Evolutionary conservation across 2,888 invertebrate species (phyloP), one percentile per base, ranked within the genome.

Genomic region (Lydus trimaculatus): DNA sequence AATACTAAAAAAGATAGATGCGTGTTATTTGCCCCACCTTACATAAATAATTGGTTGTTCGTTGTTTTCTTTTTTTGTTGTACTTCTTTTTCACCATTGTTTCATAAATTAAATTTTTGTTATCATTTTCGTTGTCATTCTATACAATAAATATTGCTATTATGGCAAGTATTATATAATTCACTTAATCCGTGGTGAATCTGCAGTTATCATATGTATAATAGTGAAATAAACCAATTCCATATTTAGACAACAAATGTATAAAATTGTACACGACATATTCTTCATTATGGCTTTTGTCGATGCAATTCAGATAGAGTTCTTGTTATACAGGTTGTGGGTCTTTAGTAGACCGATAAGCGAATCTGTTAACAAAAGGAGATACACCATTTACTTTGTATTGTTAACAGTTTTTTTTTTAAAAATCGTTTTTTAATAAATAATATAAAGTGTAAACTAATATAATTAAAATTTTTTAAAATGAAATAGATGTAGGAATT

Each of bases 181-280:
- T 66, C 58, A 66, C 58, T 39, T 66, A 65, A 65, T 65, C 65
- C 61, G 43, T 25, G 59, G 59, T 52, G 65, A 65, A 60, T 58
- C 65, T 61, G 65, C 61, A 65, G 59, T 65, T 65, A 65, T 65
- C 61, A 65, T 60, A 23, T 56, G 56, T n/a, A n/a, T 39, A 28
- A 31, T 64, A 59, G 43, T 43, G 61, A 61, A 61, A 61, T 61
- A 61, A 61, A 61, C 25, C 33, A 61, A 28, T 36, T 23, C 61
- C 61, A 61, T 61, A 43, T 61, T 61, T 61, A 43, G 61, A 61
- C 20, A 20, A 61, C 61, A 61, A 61, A 61, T 43, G 23, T 61
- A 61, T 36, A 56, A 56, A 61, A 43, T 61, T 15, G 61, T 61
- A 43, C 61, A 61, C 43, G 61, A 43, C 23, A 36, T 61, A 43